Base-by-base conservation (phyloP, 2,888 invertebrate species). In the Craniophora ligustri region DNA sequence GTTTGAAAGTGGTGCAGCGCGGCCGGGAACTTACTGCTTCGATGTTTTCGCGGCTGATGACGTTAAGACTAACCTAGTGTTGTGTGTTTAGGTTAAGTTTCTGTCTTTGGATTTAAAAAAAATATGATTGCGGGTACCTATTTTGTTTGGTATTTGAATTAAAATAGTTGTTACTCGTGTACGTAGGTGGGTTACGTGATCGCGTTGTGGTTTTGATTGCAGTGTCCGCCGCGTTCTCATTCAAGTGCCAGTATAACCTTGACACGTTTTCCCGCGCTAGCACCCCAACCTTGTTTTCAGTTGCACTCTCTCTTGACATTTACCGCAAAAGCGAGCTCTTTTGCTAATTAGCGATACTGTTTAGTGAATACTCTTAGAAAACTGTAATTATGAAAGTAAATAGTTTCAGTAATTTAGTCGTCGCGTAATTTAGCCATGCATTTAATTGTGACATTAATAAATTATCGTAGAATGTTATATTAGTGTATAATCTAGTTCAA, bases 261-360 rank as follows among this genome's bases (percentile, higher is more conserved):
- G 92, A 91, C 92, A 92, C 88, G 77, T 83, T 92, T 91, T 91
- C 89, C 91, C 91, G 90, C 92, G 89, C 83, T 87, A 78, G 83
- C 81, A 81, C 81, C 81, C 77, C 84, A 85, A 86, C 88, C 89
- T 91, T 89, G 87, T 87, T 89, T 88, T 88, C 82, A 79, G 82
- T 87, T 90, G 87, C 89, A 90, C 87, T 88, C 85, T 85, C 86
- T 79, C 87, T 87, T 89, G 87, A 88, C 88, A 87, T 88, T 91
- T 87, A 79, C 82, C 82, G 82, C 83, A 86, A 86, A 81, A 81
- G 78, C 69, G 76, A 79, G 81, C 78, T 80, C 77, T 79, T 79
- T 75, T 71, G 48, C 75, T 84, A 86, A 88, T 85, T 85, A 87
- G 75, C 72, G 68, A 70, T 59, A 65, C 50, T 57, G 39, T 55